Conservation (phyloP, 2,113 vertebrate genomes). For the Aspidoscelis tigris region DNA sequence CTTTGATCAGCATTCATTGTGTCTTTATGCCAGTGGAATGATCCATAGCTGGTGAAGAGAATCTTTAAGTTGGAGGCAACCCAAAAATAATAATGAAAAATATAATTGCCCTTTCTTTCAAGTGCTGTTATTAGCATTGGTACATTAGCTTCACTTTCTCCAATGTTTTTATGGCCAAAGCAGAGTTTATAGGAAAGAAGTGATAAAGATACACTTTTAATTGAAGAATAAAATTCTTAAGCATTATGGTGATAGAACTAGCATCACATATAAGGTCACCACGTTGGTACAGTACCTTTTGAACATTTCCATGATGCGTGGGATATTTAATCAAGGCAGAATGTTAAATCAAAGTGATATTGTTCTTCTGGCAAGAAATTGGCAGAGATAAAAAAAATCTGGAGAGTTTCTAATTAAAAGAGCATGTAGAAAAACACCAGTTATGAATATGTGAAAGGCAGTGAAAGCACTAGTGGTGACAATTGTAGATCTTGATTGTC, state of each 20-base stretch:
- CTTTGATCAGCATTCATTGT: constrained; percentile 28
- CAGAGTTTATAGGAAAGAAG: neutral
- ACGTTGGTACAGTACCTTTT: constrained; percentile 10
- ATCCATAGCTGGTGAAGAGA: neutral
- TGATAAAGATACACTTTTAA: neutral
- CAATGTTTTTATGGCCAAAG: neutral
- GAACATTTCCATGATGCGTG: neutral
- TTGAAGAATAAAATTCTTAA: constrained; percentile 8
- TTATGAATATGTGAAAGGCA: neutral
- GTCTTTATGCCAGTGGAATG: neutral
- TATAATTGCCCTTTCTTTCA: neutral
- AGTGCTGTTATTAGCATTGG: neutral
- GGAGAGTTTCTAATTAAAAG: neutral
- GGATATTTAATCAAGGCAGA: neutral
- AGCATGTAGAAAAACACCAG: neutral
- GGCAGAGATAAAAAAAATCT: neutral
- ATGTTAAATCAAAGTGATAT: neutral
- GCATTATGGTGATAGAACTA: constrained; percentile 26
- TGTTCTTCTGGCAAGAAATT: neutral
- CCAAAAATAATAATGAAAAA: constrained; percentile 11
- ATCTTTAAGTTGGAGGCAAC: neutral
- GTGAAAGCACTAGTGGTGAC: no score
- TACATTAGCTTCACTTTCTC: neutral
- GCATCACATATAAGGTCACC: constrained; percentile 10
- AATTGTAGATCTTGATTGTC: neutral